Evolutionary conservation across 2,888 invertebrate genomes (phyloP), one percentile per base, ranked within the genome.

Genomic region (Cryptus armator): DNA sequence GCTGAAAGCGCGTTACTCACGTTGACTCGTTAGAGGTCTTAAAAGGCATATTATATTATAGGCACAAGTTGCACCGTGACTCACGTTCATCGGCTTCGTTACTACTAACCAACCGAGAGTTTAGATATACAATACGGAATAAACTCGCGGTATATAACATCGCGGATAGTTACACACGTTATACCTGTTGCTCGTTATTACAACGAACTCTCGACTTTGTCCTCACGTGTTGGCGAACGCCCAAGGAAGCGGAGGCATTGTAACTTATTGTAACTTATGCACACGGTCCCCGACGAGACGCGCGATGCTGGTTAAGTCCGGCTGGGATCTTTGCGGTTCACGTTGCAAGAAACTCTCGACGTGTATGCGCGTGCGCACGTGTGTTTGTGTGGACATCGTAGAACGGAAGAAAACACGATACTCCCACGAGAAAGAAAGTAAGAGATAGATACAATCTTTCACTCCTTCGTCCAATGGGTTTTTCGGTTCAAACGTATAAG

Each of bases 201-300:
- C 70, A 75, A 56, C 74, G 56, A 51, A 46, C 12, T 76, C 84
- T 81, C 72, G 82, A 83, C 83, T 79, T 82, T 82, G 81, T 85
- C 85, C 79, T 72, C 82, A 76, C 75, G 79, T 71, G 82, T 79
- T 82, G 78, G 83, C 83, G 79, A 83, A n/a, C 44, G 76, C 81
- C 81, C 81, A 66, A 84, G 48, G 53, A 75, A 80, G 68, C 83
- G 68, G 44, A 64, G 67, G 67, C 77, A 77, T 77, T 77, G 84
- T 84, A 84, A 84, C 84, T 84, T 77, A 67, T 84, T 76, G 67
- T 77, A 84, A 84, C 77, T 84, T 84, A 81, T 84, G 81, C 51
- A 59, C 29, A 62, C 72, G 10, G 24, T 68, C 76, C 32, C 16
- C 70, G 75, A 76, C 37, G 51, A 53, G 78, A 53, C 75, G 64